phyloP scores from a whole-genome alignment of 1,140 invertebrate genomes.

The Pristionchus pacificus region DNA sequence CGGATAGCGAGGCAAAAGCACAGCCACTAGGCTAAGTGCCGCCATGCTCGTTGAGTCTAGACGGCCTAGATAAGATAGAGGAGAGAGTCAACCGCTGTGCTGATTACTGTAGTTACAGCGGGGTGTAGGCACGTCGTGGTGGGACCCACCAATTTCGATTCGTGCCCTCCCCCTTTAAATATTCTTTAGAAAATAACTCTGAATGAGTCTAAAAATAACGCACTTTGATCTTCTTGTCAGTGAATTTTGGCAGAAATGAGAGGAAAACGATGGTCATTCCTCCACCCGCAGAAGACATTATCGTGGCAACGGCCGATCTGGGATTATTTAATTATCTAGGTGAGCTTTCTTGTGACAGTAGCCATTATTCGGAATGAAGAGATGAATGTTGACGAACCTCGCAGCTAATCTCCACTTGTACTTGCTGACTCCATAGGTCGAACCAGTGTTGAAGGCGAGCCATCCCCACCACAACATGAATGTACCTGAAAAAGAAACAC shows the following conservation, averaged over 20 bases:
- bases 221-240: neutral
- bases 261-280: slow-evolving; percentile 65
- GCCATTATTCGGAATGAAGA: too few relatives aligned
- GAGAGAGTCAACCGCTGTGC: too few relatives aligned
- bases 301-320: slow-evolving; percentile 77
- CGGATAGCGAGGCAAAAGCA: too few relatives aligned
- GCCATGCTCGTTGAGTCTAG: too few relatives aligned
- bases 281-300: slow-evolving; percentile 81
- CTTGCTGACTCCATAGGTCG: slow-evolving; percentile 66
- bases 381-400: slow-evolving; percentile 56
- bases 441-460: slow-evolving; percentile 85
- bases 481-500: slow-evolving; percentile 63
- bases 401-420: slow-evolving; percentile 81
- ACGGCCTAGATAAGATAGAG: too few relatives aligned
- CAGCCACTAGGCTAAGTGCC: too few relatives aligned
- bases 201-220: neutral
- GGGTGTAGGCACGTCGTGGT: too few relatives aligned
- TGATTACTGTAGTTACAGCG: neutral
- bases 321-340: neutral
- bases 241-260: neutral
- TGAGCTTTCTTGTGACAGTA: too few relatives aligned
- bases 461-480: slow-evolving; percentile 93
- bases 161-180: too few relatives aligned
- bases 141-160: too few relatives aligned
- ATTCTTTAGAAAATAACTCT: too few relatives aligned